phyloP scores from a whole-genome alignment of 2,888 invertebrate species.

The Cactoblastis cactorum region DNA sequence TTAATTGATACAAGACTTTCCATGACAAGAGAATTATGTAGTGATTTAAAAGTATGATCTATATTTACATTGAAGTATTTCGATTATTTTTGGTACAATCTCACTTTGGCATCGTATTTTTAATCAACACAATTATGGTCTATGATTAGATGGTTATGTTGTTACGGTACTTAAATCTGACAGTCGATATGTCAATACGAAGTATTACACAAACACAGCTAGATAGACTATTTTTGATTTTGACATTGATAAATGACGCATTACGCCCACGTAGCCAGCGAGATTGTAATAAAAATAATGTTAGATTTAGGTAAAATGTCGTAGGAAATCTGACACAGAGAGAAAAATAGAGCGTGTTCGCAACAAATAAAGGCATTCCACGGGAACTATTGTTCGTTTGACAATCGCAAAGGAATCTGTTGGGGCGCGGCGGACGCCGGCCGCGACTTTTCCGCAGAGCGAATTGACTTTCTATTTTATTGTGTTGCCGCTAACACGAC shows the following conservation, averaged over 20 bases:
- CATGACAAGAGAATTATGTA: too few species aligned
- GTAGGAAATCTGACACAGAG: constrained; percentile 4
- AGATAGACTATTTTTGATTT: too few species aligned
- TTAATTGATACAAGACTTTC: background rate
- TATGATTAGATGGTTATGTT: too few species aligned
- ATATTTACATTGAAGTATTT: too few species aligned
- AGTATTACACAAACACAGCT: too few species aligned
- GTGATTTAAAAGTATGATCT: too few species aligned
- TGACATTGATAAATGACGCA: too few species aligned
- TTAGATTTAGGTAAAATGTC: background rate
- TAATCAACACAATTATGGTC: too few species aligned
- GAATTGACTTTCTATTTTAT: constrained; percentile 73
- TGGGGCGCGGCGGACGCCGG: constrained; percentile 16
- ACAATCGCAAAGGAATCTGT: constrained; percentile 29
- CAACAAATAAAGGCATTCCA: constrained; percentile 35
- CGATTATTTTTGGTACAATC: too few species aligned
- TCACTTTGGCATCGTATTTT: too few species aligned
- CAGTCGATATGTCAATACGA: too few species aligned
- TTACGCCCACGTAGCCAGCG: background rate
- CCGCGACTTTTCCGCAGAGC: constrained; percentile 42
- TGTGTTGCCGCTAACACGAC: constrained; percentile 71
- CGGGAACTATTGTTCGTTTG: constrained; percentile 32
- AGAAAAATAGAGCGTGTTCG: constrained; percentile 27
- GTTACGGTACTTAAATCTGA: too few species aligned
- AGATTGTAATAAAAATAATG: constrained; percentile 4